Percentiles rank a stretch among this genome's conserved stretches.
Evolutionary conservation across 2,888 invertebrate genomes (phyloP).

Genomic region (Cephalotes varians): DNA sequence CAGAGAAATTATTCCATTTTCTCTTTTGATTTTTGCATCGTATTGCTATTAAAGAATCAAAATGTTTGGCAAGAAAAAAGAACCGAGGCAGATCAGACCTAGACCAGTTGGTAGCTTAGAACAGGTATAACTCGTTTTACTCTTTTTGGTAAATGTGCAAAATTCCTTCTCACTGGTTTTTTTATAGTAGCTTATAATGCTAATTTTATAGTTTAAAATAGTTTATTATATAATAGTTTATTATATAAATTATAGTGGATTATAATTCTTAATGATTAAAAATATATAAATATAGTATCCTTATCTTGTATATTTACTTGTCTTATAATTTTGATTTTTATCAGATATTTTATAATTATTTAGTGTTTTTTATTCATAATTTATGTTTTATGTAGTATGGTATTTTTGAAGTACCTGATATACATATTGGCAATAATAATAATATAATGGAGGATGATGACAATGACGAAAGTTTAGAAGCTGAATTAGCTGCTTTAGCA

Average conservation of each 20-base stretch:
- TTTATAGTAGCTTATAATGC: too few relatives aligned
- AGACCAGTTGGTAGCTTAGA: slow-evolving; percentile 79
- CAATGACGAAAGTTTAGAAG: slow-evolving; percentile 94
- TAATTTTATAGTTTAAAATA: background rate
- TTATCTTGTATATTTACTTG: background rate
- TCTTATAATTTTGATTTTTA: slow-evolving; percentile 42
- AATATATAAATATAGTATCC: background rate
- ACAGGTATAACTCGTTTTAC: slow-evolving; percentile 75
- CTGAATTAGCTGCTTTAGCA: slow-evolving; percentile 92
- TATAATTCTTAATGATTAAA: background rate
- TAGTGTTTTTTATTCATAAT: slow-evolving; percentile 18
- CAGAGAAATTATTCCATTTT: background rate
- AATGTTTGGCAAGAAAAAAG: slow-evolving; percentile 83
- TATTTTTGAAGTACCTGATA: slow-evolving; percentile 90
- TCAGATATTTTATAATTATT: background rate
- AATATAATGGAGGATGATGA: slow-evolving; percentile 87
- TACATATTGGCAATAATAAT: slow-evolving; percentile 87
- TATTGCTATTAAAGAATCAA: background rate
- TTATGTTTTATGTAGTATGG: slow-evolving; percentile 88
- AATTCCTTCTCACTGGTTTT: too few relatives aligned
- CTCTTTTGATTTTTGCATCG: background rate
- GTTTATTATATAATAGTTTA: background rate
- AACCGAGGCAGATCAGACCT: slow-evolving; percentile 76
- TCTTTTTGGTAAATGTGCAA: background rate
- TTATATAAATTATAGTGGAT: background rate